These are phyloP conservation scores for Ips nitidus DNA, from an alignment of 1,140 invertebrate species.

Conservation along the genomic window DNA sequence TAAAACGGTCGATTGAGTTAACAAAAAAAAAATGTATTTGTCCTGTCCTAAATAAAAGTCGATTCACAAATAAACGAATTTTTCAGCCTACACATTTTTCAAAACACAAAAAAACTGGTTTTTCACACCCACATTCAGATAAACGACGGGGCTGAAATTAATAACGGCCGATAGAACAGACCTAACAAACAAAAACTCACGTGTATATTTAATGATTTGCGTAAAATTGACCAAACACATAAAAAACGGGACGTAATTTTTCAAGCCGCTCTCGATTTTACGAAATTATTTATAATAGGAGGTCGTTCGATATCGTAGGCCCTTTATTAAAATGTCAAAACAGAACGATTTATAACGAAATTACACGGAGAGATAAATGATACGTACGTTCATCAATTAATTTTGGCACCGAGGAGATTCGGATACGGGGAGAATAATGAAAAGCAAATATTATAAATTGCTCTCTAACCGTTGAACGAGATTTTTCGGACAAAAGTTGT, in stretches of 20 bases:
- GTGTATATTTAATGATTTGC: slow-evolving; percentile 24
- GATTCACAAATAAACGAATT: no score
- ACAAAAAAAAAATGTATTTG: no score
- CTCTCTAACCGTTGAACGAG: no score
- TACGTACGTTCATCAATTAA: slow-evolving; percentile 34
- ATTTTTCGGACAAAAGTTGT: no score
- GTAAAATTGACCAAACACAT: slow-evolving; percentile 25
- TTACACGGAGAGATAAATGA: slow-evolving; percentile 30
- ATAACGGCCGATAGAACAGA: no score
- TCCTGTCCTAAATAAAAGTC: no score
- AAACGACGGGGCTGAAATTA: no score
- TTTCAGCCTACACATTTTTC: no score
- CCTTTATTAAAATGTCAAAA: slow-evolving; percentile 37
- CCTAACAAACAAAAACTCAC: neutral
- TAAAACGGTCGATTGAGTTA: no score
- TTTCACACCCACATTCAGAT: no score
- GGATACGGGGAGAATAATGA: slow-evolving; percentile 20
- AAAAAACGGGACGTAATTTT: slow-evolving; percentile 25
- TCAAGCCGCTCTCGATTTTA: slow-evolving; percentile 25
- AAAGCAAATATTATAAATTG: slow-evolving; percentile 29
- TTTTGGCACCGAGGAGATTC: slow-evolving; percentile 22
- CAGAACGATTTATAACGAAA: slow-evolving; percentile 36
- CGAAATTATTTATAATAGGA: slow-evolving; percentile 34
- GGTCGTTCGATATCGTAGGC: slow-evolving; percentile 18
- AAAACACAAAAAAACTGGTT: no score